Evolutionary conservation across 2,113 vertebrate genomes (phyloP), one percentile per base, ranked within the genome.

Genomic region (Hypanus sabinus): DNA sequence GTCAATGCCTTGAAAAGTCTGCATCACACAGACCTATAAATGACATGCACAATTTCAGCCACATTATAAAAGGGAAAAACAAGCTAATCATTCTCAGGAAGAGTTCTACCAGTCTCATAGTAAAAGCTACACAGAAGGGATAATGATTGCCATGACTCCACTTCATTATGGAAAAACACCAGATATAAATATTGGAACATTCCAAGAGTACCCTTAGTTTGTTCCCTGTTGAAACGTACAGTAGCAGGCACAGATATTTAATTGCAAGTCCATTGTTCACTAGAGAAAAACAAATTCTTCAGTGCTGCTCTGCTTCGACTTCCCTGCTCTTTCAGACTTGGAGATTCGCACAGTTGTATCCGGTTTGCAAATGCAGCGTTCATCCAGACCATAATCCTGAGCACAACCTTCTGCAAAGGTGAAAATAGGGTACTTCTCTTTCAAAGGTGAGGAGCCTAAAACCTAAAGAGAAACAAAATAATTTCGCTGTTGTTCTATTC

Each of bases 361-460:
- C 16, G 95, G 94, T 60, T 95, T 94, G 94, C 94, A 96, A 14
- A 96, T 95, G 95, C 96, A 96, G 79, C 96, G 96, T 94, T 96
- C 96, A 2, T 98, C 97, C 91, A 98, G 95, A 94, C 96, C 96
- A 87, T 97, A 98, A 95, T 98, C 98, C 95, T 98, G 98, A 94
- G 97, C 95, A 0, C 95, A 96, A 85, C 98, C 98, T 65, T 98
- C 98, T 0, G 98, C 97, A 77, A 99, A 96, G 0, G 97, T 98
- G 94, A 98, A 99, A 96, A 98, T 97, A 76, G 98, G 98, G 94
- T 99, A 99, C 92, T 97, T 97, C 96, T 98, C 98, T 11, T 96
- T 96, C 3, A 97, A 96, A 0, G 96, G 94, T 5, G 96, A 97
- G 2, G 97, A 97, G 68, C 95, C 94, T 94, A 98, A 96, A 38